Base-by-base conservation (phyloP, 2,888 invertebrate species). In the Unio pictorum region DNA sequence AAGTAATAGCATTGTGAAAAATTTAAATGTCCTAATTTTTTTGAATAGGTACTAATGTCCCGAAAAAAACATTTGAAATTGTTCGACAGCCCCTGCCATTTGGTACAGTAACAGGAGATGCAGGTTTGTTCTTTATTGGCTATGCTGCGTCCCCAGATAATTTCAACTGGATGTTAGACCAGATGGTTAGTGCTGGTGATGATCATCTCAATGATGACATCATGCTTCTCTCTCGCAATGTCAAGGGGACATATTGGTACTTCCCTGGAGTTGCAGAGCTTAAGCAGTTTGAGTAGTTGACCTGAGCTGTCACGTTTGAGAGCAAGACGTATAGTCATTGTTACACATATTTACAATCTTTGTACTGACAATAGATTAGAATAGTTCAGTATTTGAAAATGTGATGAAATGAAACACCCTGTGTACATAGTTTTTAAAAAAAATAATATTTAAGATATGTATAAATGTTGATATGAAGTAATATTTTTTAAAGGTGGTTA, bases 1-100 rank as follows among this genome's bases (percentile, higher is more conserved):
- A 8, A 6, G 3, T 17, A 63, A n/a, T 23, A 23, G 23, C 23
- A 23, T 23, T 23, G 23, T 23, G 23, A 23, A 23, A 23, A 23
- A 23, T 23, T 18, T 57, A 2, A 3, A 23, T 65, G 23, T 55
- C 45, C 1, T 7, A 23, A 28, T 61, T 54, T 69, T 57, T 55
- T 28, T 68, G 78, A 76, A 18, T 75, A 89, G 89, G 89, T 18
- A 82, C 81, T 68, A 75, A 71, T 1, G 87, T 86, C 62, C 68
- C 86, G 68, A 69, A 76, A 63, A 89, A 89, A 73, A 81, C 84
- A n/a, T 82, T 86, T 67, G 83, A 89, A 75, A 89, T 90, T 55
- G 89, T 90, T 0, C 83, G 90, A 20, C 90, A 90, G 81, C 89
- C 90, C 20, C 86, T 87, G 88, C 90, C 90, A 2, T 90, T 84